Conservation (phyloP, 2,888 invertebrate species). For the Boloria selene region DNA sequence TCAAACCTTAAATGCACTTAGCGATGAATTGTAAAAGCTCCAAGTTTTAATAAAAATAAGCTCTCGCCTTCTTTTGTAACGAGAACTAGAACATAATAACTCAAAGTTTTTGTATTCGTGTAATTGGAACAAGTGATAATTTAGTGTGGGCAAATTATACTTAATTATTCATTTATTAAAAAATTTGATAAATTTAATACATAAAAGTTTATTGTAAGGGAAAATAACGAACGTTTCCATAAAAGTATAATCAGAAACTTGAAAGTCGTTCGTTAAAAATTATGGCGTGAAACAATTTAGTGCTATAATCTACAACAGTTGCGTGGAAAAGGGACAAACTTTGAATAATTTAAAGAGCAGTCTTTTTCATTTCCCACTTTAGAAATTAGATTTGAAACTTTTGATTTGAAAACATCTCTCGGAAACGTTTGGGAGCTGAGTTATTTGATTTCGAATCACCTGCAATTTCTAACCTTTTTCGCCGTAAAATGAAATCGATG, state of each 20-base stretch:
- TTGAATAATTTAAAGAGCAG: not conserved
- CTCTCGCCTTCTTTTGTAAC: not conserved
- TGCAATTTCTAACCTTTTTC: slow-evolving; percentile 27
- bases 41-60: slow-evolving; percentile 17
- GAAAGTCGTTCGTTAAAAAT: no score
- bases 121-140: not conserved
- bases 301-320: not conserved
- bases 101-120: not conserved
- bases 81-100: not conserved
- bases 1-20: slow-evolving; percentile 25
- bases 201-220: no score
- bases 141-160: not conserved
- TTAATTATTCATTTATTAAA: no score
- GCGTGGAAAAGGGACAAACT: not conserved
- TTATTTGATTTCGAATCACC: slow-evolving; percentile 27
- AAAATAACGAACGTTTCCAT: no score
- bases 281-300: no score
- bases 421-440: slow-evolving; percentile 6
- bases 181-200: no score
- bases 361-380: not conserved
- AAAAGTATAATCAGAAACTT: no score
- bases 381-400: slow-evolving; percentile 1
- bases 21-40: slow-evolving; percentile 17
- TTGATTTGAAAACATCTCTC: slow-evolving; percentile 21
- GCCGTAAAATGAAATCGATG: slow-evolving; percentile 34